Conservation (phyloP, 2,113 vertebrate genomes). For the Casuarius casuarius region DNA sequence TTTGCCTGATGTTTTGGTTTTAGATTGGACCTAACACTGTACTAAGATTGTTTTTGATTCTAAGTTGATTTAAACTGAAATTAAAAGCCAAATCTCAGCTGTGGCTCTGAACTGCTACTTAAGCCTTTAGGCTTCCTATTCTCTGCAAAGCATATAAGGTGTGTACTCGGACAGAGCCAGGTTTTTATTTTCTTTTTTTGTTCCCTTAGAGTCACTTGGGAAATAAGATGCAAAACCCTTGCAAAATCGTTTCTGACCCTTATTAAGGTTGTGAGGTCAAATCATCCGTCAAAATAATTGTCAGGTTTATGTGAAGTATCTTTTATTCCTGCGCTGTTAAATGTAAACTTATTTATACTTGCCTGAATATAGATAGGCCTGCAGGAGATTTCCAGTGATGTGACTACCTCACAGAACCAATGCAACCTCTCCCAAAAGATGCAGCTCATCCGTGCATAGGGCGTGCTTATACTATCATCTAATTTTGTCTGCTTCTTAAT, state of each 20-base stretch:
- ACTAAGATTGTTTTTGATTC: not conserved
- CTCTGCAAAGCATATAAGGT: not conserved
- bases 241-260: not conserved
- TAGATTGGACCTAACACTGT: not conserved
- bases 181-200: not conserved
- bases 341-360: not conserved
- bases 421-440: not conserved
- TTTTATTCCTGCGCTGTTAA: not conserved
- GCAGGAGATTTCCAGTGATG: not conserved
- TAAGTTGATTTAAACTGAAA: not conserved
- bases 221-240: not conserved
- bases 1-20: constrained; percentile 6
- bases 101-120: not conserved
- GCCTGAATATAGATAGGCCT: not conserved
- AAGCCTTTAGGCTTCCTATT: not conserved
- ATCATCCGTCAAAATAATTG: not conserved
- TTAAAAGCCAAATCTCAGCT: not conserved
- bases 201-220: not conserved
- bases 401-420: not conserved
- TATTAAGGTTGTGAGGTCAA: not conserved
- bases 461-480: not conserved
- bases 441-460: not conserved
- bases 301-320: not conserved
- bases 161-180: not conserved
- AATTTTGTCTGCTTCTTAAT: not conserved